These are phyloP conservation scores for Rhinolophus ferrumequinum DNA, from an alignment of 2,113 vertebrate genomes.

Conservation along the genomic window DNA sequence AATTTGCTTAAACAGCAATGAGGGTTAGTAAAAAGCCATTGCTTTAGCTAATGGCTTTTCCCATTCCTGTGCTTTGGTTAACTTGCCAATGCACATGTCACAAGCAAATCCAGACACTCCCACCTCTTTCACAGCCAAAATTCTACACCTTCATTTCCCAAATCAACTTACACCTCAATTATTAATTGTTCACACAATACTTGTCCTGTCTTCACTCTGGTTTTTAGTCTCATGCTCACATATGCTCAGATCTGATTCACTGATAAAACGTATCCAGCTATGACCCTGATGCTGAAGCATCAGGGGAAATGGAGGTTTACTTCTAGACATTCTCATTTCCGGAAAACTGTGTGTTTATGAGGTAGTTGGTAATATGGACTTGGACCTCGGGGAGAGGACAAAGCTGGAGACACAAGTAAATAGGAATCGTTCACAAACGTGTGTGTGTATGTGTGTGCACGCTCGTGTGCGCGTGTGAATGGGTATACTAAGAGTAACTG, in stretches of 20 bases:
- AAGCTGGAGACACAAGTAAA: background rate
- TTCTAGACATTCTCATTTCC: background rate
- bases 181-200: background rate
- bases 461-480: no score
- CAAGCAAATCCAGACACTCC: background rate
- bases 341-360: background rate
- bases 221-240: background rate
- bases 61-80: background rate
- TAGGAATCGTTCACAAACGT: background rate
- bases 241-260: background rate
- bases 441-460: no score
- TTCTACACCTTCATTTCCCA: background rate
- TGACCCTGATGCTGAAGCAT: background rate
- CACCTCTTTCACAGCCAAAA: background rate
- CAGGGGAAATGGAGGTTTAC: background rate
- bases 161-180: background rate
- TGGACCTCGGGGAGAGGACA: background rate
- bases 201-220: background rate
- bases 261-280: background rate
- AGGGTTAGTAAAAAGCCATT: slow-evolving; percentile 12
- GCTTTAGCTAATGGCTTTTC: background rate
- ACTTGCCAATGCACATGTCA: background rate
- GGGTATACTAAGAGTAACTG: background rate
- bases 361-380: background rate
- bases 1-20: slow-evolving; percentile 40